Conservation (phyloP, 2,797 vertebrate genomes). For the Onychomys leucogaster region DNA sequence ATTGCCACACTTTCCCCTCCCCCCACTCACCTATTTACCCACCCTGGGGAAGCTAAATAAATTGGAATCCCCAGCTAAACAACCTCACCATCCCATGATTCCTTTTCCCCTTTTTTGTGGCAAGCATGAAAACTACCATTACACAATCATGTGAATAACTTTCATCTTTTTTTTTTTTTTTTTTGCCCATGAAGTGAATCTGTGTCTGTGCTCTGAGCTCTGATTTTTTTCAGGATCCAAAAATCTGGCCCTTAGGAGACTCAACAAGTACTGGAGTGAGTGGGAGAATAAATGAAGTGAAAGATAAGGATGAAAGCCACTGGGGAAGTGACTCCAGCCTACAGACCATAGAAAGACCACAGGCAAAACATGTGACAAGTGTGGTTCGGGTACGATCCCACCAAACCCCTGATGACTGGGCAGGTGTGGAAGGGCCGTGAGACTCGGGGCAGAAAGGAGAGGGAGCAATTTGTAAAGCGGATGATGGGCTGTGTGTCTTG, state of each 20-base stretch:
- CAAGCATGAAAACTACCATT: conserved; percentile 54
- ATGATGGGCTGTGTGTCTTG: background rate
- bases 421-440: background rate
- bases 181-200: background rate
- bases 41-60: conserved; percentile 50
- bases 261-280: background rate
- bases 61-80: conserved; percentile 21
- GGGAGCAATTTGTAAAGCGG: background rate
- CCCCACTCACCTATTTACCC: background rate
- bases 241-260: background rate
- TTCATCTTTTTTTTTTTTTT: background rate
- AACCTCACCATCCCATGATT: background rate
- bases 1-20: background rate
- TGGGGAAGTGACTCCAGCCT: background rate
- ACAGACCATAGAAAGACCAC: background rate
- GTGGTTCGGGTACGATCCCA: background rate
- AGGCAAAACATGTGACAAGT: background rate
- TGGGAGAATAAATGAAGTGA: conserved; percentile 21
- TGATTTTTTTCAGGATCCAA: background rate
- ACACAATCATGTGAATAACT: background rate
- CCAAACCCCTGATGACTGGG: background rate
- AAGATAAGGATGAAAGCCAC: background rate
- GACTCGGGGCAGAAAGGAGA: background rate
- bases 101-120: conserved; percentile 36
- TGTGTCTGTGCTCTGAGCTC: background rate